phyloP scores from a whole-genome alignment of 2,797 vertebrate species.

The Cyprinella venusta region DNA sequence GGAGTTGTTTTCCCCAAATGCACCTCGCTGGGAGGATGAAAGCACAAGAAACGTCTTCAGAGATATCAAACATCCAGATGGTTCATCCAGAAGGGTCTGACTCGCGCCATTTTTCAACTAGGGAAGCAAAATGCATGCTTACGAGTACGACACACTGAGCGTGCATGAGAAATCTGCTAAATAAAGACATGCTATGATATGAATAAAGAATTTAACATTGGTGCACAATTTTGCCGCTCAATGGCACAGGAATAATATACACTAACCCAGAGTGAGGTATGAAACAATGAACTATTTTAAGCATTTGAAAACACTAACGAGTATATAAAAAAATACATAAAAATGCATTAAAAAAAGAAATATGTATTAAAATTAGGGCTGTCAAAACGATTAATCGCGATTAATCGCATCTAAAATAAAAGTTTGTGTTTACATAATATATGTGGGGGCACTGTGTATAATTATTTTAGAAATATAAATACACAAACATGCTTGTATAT shows the following conservation, averaged over 20 bases:
- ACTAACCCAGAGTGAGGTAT: neutral
- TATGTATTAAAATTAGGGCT: too few species aligned
- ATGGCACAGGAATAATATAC: neutral
- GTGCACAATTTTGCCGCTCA: neutral
- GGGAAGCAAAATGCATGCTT: conserved; percentile 51
- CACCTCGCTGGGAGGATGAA: conserved; percentile 62
- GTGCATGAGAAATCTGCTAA: neutral
- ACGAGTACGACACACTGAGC: conserved; percentile 25
- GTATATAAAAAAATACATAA: neutral
- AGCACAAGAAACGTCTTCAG: conserved; percentile 63
- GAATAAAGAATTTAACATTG: neutral
- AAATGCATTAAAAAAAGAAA: neutral
- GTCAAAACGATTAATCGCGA: too few species aligned
- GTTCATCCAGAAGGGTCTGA: conserved; percentile 51
- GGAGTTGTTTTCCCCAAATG: neutral
- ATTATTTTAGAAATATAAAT: too few species aligned
- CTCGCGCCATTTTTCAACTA: conserved; percentile 40
- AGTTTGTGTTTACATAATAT: too few species aligned
- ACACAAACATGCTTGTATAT: too few species aligned
- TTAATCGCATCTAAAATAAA: too few species aligned
- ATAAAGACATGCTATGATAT: too few species aligned
- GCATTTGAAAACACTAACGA: neutral
- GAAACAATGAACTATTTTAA: neutral
- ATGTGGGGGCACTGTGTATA: too few species aligned
- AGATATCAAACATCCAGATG: conserved; percentile 53